These are phyloP conservation scores for Rhombomys opimus DNA, from an alignment of 2,113 vertebrate species.

Conservation along the genomic window DNA sequence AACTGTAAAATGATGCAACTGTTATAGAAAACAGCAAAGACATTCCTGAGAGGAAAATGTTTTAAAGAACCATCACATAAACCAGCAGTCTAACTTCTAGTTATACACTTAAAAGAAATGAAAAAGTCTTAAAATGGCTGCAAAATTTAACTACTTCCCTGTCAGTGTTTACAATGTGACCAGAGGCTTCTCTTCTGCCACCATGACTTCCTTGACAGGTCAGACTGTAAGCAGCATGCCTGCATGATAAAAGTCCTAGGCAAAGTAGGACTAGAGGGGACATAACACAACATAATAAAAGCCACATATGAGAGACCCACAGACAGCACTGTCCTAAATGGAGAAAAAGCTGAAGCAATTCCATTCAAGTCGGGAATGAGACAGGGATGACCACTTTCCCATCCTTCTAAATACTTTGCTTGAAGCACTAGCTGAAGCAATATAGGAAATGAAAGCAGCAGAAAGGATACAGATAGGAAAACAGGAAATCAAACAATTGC, in stretches of 20 bases:
- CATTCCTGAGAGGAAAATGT: background rate
- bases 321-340: background rate
- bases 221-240: background rate
- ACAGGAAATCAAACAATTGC: background rate
- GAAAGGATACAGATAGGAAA: background rate
- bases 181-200: background rate
- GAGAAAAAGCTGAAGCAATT: background rate
- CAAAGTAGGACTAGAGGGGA: background rate
- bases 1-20: background rate
- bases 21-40: background rate
- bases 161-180: background rate
- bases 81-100: background rate
- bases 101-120: background rate
- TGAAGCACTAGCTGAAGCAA: background rate
- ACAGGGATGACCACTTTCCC: background rate
- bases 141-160: background rate
- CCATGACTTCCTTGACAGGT: background rate
- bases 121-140: background rate
- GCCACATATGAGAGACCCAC: background rate
- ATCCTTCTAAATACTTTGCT: background rate
- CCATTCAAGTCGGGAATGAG: background rate
- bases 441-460: background rate
- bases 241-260: background rate
- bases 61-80: background rate
- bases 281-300: background rate